phyloP scores from a whole-genome alignment of 2,888 invertebrate genomes.

The Eulithis testata region DNA sequence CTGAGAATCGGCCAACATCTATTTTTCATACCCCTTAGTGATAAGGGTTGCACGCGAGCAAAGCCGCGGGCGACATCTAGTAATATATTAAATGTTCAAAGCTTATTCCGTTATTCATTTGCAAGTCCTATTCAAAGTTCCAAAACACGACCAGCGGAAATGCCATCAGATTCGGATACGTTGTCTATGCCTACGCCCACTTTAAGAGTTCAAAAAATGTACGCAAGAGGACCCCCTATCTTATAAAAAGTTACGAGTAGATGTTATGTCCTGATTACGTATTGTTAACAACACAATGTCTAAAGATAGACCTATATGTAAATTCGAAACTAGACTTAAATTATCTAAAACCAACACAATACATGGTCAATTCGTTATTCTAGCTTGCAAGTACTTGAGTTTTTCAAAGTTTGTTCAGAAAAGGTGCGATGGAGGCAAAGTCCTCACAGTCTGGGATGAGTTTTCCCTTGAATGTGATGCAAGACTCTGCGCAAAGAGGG shows the following conservation, averaged over 20 bases:
- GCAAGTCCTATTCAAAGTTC: background rate
- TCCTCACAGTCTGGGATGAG: conserved; percentile 94
- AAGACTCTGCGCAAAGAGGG: conserved; percentile 92
- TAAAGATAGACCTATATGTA: no score
- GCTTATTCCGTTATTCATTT: conserved; percentile 3
- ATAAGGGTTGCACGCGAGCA: no score
- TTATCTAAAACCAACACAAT: conserved; percentile 14
- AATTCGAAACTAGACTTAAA: background rate
- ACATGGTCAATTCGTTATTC: conserved; percentile 1
- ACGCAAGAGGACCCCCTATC: no score
- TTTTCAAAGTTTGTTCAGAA: conserved; percentile 82
- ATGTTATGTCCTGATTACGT: no score
- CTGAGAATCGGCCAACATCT: no score
- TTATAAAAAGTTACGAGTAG: no score
- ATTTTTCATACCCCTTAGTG: no score
- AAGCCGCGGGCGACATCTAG: no score
- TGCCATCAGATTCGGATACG: no score
- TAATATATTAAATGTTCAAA: background rate
- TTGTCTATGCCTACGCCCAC: no score
- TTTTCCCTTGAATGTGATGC: conserved; percentile 92
- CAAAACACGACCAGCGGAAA: no score
- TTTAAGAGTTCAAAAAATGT: background rate
- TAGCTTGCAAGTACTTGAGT: conserved; percentile 3
- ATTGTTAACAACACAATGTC: no score
- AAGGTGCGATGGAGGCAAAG: conserved; percentile 91